A percentile compares a stretch with the other conserved stretches of the same genome.
Evolutionary conservation across 2,797 vertebrate genomes (phyloP).

Genomic region (Petrocephalus schoutedeni): DNA sequence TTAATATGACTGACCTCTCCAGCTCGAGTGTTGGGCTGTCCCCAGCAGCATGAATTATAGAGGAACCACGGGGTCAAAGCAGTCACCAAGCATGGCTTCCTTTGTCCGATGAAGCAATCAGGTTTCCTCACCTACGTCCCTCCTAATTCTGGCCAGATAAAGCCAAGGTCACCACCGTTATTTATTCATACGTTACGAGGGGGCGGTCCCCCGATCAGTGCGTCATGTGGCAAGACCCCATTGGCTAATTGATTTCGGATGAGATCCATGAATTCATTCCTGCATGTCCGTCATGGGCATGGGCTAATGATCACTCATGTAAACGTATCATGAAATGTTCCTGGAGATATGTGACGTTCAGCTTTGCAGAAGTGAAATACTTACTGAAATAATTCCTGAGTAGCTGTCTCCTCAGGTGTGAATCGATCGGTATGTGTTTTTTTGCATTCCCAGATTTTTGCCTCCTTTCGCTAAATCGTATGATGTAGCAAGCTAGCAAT

Average conservation of each 20-base stretch:
- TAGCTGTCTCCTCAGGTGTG: neutral
- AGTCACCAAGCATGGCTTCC: constrained; percentile 36
- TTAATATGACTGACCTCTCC: constrained; percentile 72
- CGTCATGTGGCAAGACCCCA: neutral
- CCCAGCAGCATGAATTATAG: constrained; percentile 80
- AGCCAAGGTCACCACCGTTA: constrained; percentile 57
- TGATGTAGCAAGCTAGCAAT: neutral
- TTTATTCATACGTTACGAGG: constrained; percentile 71
- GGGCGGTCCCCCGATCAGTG: constrained; percentile 40
- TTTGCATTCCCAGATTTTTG: neutral
- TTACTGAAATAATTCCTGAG: neutral
- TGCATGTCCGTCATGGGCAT: neutral
- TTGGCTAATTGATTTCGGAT: constrained; percentile 11
- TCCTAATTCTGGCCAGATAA: constrained; percentile 50
- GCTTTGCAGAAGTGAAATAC: neutral
- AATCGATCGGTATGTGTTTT: neutral
- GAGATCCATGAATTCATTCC: neutral
- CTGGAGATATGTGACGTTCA: neutral
- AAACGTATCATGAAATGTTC: neutral
- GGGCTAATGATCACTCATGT: neutral
- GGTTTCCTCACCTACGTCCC: constrained; percentile 44
- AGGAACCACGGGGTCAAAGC: constrained; percentile 61
- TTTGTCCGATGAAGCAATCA: constrained; percentile 21
- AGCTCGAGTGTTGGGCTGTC: constrained; percentile 61
- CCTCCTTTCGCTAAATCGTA: neutral